Evolutionary conservation across 53 echinoderm and acorn worm genomes (phyloP).

Genomic region (Holothuria scabra): DNA sequence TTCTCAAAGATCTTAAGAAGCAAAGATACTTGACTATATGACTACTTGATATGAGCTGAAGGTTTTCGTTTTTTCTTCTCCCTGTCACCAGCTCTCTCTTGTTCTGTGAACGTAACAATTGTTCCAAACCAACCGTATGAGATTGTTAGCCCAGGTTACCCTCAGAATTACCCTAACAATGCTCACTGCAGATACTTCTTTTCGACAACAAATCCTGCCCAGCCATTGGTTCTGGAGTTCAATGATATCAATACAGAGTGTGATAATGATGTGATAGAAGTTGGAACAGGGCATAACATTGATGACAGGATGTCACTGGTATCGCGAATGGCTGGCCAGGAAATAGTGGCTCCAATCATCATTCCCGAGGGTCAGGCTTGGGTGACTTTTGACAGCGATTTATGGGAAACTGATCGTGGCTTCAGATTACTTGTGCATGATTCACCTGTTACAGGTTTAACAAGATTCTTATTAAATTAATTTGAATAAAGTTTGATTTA

Average conservation of each 20-base stretch:
- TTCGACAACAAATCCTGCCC: background rate
- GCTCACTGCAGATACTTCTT: conserved; percentile 57
- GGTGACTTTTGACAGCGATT: conserved; percentile 63
- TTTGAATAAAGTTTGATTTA: too few species aligned
- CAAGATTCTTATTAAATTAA: too few species aligned
- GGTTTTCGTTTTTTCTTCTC: background rate
- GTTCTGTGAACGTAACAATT: conserved; percentile 58
- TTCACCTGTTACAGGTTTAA: conserved; percentile 13
- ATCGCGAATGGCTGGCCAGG: conserved; percentile 55
- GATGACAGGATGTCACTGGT: conserved; percentile 19
- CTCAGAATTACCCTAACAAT: conserved; percentile 64
- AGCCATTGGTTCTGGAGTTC: conserved; percentile 35
- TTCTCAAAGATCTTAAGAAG: too few species aligned
- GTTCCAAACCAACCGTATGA: conserved; percentile 38
- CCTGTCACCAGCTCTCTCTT: conserved; percentile 34
- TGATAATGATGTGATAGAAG: conserved; percentile 47
- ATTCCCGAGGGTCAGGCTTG: conserved; percentile 57
- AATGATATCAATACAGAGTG: conserved; percentile 61
- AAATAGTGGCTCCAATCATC: conserved; percentile 53
- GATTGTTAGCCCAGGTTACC: conserved; percentile 59
- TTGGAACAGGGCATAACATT: conserved; percentile 44
- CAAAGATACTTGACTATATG: background rate
- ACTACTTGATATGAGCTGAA: background rate
- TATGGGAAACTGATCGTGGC: conserved; percentile 55
- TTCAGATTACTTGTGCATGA: conserved; percentile 44